phyloP scores from a whole-genome alignment of 2,113 vertebrate genomes.

The Centrocercus urophasianus region DNA sequence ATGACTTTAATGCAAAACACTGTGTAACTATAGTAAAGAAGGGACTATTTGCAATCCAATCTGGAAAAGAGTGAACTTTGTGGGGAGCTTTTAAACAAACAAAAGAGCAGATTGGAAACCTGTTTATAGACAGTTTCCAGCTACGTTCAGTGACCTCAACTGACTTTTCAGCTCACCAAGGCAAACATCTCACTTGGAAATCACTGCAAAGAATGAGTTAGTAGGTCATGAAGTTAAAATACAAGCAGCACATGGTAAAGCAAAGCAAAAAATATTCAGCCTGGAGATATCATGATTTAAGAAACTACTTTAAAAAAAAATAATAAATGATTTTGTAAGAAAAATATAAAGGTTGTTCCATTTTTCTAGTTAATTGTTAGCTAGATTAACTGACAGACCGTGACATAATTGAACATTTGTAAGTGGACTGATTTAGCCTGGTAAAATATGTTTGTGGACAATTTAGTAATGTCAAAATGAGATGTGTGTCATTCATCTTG shows the following conservation, averaged over 20 bases:
- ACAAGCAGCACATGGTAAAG: neutral
- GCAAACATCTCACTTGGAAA: neutral
- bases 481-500: neutral
- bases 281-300: neutral
- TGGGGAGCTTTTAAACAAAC: neutral
- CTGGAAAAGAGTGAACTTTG: neutral
- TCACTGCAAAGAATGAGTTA: neutral
- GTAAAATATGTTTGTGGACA: neutral
- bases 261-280: neutral
- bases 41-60: neutral
- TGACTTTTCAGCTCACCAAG: neutral
- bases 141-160: neutral
- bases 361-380: neutral
- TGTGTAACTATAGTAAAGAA: neutral
- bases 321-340: no score
- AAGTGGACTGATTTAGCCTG: neutral
- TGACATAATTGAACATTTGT: neutral
- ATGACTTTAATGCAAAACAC: neutral
- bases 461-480: neutral
- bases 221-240: neutral
- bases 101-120: neutral
- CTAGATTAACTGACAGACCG: neutral
- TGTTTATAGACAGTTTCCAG: neutral
- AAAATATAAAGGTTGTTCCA: neutral
- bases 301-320: neutral